Evolutionary conservation across 2,113 vertebrate species (phyloP), one percentile per base, ranked within the genome.

Genomic region (Phocoena phocoena): DNA sequence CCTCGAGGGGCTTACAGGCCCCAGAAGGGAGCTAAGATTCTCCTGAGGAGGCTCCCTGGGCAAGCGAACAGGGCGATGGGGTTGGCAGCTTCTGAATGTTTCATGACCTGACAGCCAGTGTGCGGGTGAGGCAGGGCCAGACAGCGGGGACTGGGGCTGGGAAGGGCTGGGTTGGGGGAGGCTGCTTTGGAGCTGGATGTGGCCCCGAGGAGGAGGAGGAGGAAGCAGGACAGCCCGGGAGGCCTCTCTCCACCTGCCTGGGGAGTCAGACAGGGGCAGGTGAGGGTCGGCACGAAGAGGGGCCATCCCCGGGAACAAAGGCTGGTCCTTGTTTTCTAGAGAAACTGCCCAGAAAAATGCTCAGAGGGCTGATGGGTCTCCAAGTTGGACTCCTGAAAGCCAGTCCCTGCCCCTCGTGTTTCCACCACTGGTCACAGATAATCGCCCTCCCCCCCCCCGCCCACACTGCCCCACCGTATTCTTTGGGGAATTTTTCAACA

Each of bases 401-500:
- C 8, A 31, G 18, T 6, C 44, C 70, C 33, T 1, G 0, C 55
- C 41, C 55, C 11, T n/a, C 0, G 3, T 47, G 47, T 84, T 85
- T 53, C 95, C 74, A 70, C 31, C 26, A 3, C 2, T 2, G n/a
- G 26, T 26, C 55, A 84, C 70, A 84, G 76, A 88, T 17, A 50
- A 33, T 17, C 1, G 0, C 11, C 25, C 65, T 5, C 53, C 17
- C 55, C 36, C 38, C 38, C 38, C 4, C 38, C 4, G 25, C 26
- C 5, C n/a, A 36, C n/a, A 9, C 7, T 11, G 1, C 15, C 80
- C 33, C 2, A 7, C n/a, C 1, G 3, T 8, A 70, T 53, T n/a
- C 44, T 44, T 28, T 13, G 47, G 44, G 68, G 89, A 58, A 77
- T 67, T 93, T 96, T 92, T 90, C 87, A 89, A 77, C 20, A 77